phyloP scores from a whole-genome alignment of 2,113 vertebrate genomes.

The Gasterosteus nipponicus region DNA sequence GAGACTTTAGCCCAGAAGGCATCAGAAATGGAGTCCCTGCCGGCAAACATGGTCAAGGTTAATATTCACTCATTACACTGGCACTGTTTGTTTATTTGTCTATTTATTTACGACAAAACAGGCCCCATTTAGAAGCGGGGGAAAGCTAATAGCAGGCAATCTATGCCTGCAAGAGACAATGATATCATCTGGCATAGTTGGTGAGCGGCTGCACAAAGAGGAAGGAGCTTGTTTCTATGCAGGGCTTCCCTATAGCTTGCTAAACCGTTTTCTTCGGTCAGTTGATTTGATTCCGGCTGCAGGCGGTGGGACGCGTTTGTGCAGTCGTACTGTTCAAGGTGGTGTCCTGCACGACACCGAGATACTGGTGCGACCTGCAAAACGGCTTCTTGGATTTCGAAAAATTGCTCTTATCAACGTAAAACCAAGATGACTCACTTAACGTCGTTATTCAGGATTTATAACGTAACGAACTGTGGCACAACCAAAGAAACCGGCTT shows the following conservation, averaged over 20 bases:
- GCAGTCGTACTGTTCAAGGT: background rate
- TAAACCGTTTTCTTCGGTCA: constrained; percentile 40
- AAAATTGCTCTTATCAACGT: constrained; percentile 7
- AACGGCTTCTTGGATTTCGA: background rate
- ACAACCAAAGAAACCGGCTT: constrained; percentile 15
- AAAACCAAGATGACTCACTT: too few relatives aligned
- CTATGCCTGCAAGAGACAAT: constrained; percentile 10
- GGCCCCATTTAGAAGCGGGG: background rate
- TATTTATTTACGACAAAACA: background rate
- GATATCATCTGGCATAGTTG: constrained; percentile 22
- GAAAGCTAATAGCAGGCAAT: background rate
- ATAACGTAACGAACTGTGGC: constrained; percentile 27
- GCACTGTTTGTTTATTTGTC: background rate
- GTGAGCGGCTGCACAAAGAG: constrained; percentile 56
- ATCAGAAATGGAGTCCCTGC: constrained; percentile 91
- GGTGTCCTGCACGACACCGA: background rate
- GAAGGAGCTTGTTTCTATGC: constrained; percentile 68
- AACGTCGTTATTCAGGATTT: constrained; percentile 30
- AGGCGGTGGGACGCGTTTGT: background rate
- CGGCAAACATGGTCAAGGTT: constrained; percentile 70
- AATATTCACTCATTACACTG: constrained; percentile 16
- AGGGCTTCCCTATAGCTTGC: constrained; percentile 63
- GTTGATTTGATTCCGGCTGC: constrained; percentile 31
- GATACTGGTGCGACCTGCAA: constrained; percentile 40
- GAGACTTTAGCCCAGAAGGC: constrained; percentile 95